Evolutionary conservation across 1,140 invertebrate species (phyloP), one percentile per base, ranked within the genome.

Genomic region (Globodera ellingtonae): DNA sequence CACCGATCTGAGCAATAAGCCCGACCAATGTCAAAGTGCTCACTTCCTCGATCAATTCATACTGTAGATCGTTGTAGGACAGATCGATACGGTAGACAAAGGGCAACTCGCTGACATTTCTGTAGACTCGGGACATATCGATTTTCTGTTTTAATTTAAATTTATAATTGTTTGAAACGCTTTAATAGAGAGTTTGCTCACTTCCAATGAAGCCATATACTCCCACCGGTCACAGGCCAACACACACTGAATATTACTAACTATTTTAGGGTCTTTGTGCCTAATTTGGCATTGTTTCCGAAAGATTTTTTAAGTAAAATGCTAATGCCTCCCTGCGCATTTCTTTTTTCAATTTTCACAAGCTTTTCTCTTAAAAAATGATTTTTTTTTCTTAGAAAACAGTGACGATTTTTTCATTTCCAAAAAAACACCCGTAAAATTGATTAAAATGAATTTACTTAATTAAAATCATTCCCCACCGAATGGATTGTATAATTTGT

Each of bases 1-100:
- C 81, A 18, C 80, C 81, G 62, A 81, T 81, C 56, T 81, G 80
- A 48, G 80, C 24, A 44, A 81, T 66, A 7, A 81, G 44, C 13
- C 80, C 80, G 7, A 62, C 59, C 48, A 81, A 73, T 52, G 69
- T 75, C 56, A 81, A 52, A 8, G 80, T 81, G 35, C 52, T 48
- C 44, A 81, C 80, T 65, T 81, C 80, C 66, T 81, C 71, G 21
- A 81, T 81, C 15, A 81, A 10, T 59, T 81, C 80, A 72, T 83
- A 81, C 59, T 81, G 80, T 35, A 81, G 79, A 67, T 81, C 80
- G 47, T 81, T 81, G 69, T 81, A 81, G 21, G 80, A 82, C 71
- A 81, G 7, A 73, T 81, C 80, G 10, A 81, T 56, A 66, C 80
- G 65, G 67, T 82, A 81, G 21, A n/a, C 44, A 75, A 75, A 81